phyloP scores from a whole-genome alignment of 2,888 invertebrate genomes.

The Aromia moschata region DNA sequence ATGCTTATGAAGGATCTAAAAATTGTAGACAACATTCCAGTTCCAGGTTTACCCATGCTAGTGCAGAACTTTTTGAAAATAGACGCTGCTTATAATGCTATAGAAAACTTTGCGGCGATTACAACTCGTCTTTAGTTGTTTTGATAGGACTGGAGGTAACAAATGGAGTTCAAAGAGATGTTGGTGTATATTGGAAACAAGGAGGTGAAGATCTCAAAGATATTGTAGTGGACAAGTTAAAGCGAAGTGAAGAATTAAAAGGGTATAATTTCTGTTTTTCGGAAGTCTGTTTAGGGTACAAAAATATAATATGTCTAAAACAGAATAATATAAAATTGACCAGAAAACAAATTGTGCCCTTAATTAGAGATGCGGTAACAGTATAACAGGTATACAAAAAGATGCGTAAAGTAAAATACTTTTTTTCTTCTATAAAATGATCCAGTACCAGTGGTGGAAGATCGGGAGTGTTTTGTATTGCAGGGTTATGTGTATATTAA shows the following conservation, averaged over 20 bases:
- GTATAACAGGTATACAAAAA: slow-evolving; percentile 3
- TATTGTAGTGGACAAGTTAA: slow-evolving; percentile 56
- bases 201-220: slow-evolving; percentile 56
- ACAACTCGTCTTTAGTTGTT: slow-evolving; percentile 64
- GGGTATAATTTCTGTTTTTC: slow-evolving; percentile 61
- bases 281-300: slow-evolving; percentile 57
- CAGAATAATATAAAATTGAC: slow-evolving; percentile 71
- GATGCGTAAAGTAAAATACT: too few species aligned
- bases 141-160: slow-evolving; percentile 72
- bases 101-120: slow-evolving; percentile 65
- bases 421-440: too few species aligned
- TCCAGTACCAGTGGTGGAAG: too few species aligned
- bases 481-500: too few species aligned
- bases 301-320: slow-evolving; percentile 65
- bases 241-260: slow-evolving; percentile 41
- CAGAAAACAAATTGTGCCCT: slow-evolving; percentile 75
- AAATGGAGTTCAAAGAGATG: slow-evolving; percentile 67
- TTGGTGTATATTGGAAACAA: slow-evolving; percentile 61
- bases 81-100: slow-evolving; percentile 63
- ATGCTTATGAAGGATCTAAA: slow-evolving; percentile 82
- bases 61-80: slow-evolving; percentile 69
- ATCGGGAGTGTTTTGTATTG: too few species aligned
- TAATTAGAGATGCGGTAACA: slow-evolving; percentile 64
- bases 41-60: slow-evolving; percentile 70
- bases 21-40: slow-evolving; percentile 66